Percentiles rank a stretch among this genome's conserved stretches.
Conservation (phyloP, 2,888 invertebrate genomes). For the Nezara viridula region DNA sequence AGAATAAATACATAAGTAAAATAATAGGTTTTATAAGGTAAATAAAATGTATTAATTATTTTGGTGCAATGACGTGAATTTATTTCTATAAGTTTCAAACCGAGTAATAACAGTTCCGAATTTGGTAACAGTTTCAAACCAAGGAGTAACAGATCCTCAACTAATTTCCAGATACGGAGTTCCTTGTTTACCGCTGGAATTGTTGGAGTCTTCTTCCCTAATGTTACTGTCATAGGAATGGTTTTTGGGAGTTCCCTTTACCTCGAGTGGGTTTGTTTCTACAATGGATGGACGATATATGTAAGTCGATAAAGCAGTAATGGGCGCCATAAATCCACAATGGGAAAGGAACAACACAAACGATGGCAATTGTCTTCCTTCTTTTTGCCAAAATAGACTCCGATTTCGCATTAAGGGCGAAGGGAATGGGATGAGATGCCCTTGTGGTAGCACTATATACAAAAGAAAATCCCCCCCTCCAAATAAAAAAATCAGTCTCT, state of each 20-base stretch:
- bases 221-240: conserved; percentile 7
- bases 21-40: not conserved
- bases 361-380: not conserved
- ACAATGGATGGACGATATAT: not conserved
- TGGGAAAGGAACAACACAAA: not conserved
- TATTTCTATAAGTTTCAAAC: not conserved
- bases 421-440: not conserved
- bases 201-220: not conserved
- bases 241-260: not conserved
- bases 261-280: not conserved
- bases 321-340: not conserved
- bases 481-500: too few species aligned
- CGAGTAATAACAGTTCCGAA: too few species aligned
- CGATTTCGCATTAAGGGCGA: not conserved
- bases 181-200: not conserved
- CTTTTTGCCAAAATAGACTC: not conserved
- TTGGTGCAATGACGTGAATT: not conserved
- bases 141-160: not conserved
- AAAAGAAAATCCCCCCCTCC: too few species aligned
- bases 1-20: too few species aligned
- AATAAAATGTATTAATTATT: not conserved
- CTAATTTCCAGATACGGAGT: not conserved
- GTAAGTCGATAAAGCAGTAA: conserved; percentile 26
- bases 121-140: too few species aligned
- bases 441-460: not conserved